Conservation (phyloP, 1,140 invertebrate species). For the Ectropis grisescens region DNA sequence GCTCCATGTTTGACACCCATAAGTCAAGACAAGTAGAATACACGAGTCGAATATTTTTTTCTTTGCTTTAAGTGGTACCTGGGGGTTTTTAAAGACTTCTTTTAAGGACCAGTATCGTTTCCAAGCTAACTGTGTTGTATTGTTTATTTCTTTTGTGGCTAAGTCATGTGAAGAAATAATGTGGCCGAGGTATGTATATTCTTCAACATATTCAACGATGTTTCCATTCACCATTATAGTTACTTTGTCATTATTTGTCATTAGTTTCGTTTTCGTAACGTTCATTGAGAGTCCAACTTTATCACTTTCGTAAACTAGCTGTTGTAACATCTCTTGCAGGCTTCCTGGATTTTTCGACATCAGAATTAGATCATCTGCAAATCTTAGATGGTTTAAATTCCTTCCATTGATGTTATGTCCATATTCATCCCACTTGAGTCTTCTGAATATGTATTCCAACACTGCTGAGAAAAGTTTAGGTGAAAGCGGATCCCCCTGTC, state of each 20-base stretch:
- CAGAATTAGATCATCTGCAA: conserved; percentile 3
- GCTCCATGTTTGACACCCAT: too few species aligned
- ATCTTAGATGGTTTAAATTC: conserved; percentile 6
- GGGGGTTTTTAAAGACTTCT: too few species aligned
- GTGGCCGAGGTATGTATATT: not conserved
- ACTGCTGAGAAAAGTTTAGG: not conserved
- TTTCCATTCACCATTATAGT: not conserved
- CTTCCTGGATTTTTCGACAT: not conserved
- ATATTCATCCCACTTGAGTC: not conserved
- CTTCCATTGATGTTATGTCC: not conserved
- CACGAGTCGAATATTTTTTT: too few species aligned
- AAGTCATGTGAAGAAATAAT: too few species aligned
- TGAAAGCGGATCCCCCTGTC: not conserved
- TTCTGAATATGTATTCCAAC: not conserved
- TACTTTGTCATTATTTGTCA: conserved; percentile 1
- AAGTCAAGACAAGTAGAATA: too few species aligned
- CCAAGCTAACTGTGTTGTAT: too few species aligned
- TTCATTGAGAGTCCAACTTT: conserved; percentile 4
- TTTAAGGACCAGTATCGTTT: too few species aligned
- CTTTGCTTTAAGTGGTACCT: too few species aligned
- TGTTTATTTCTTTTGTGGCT: too few species aligned
- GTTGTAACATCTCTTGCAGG: conserved; percentile 1
- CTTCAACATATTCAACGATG: not conserved
- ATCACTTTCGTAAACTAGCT: conserved; percentile 1
- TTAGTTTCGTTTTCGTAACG: conserved; percentile 1